Evolutionary conservation across 2,113 vertebrate species (phyloP), one percentile per base, ranked within the genome.

Genomic region (Eublepharis macularius): DNA sequence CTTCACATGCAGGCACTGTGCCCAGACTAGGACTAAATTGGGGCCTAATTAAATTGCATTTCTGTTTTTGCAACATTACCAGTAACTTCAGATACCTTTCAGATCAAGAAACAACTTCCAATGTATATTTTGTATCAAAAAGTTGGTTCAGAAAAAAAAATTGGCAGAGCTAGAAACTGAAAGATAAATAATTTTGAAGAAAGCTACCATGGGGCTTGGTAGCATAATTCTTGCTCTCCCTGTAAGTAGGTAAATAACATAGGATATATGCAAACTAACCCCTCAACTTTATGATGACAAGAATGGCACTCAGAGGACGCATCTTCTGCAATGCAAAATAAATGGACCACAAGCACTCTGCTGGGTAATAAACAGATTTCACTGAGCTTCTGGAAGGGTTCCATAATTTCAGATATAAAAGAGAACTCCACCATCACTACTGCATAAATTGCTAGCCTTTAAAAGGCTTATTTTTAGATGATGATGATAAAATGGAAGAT

Each of bases 331-430:
- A 34, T 78, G 87, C 76, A 49, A 21, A 84, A 87, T 81, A 84
- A 88, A 86, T 51, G 70, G 54, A 72, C 43, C 57, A 73, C 32
- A 6, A 34, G 87, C 79, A 36, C 51, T 81, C n/a, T 0, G 26
- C 0, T 13, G 81, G 54, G 47, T 43, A 85, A 60, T 0, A 1
- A 75, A 83, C 1, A 2, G 86, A 2, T 1, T 4, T 51, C 36
- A 54, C 82, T 34, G 72, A 76, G 36, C 0, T 2, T 19, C n/a
- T 85, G 91, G 92, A 90, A 86, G 6, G n/a, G 47, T 82, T 77
- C 91, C 84, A 39, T 82, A 85, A 5, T 78, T 91, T 89, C 81
- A 66, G 6, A 10, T 90, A 93, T 81, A 91, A 83, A 86, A 87
- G 8, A 57, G 75, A 70, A 82, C n/a, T 7, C 54, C 74, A 2